These are phyloP conservation scores for Otis tarda DNA, from an alignment of 2,113 vertebrate genomes.

Conservation along the genomic window DNA sequence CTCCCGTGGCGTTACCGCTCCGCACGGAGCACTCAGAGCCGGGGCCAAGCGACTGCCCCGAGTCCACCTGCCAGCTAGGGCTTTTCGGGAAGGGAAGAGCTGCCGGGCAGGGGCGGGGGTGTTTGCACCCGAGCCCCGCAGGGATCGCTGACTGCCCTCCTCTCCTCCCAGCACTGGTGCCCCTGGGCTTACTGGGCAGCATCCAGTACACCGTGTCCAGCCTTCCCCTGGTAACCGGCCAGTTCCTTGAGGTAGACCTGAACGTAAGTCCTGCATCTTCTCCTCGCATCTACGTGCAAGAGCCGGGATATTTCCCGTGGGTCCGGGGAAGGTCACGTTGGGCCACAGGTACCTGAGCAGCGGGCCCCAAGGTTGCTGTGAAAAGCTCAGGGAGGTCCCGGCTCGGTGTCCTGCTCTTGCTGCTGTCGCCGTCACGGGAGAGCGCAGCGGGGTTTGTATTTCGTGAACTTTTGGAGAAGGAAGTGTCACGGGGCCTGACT, in stretches of 20 bases:
- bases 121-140: fast-evolving
- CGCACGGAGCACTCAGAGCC: neutral
- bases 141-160: fast-evolving
- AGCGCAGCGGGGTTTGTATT: neutral
- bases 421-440: neutral
- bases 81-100: neutral
- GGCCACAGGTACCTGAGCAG: fast-evolving
- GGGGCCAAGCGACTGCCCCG: neutral
- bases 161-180: slow-evolving; percentile 58
- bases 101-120: fast-evolving
- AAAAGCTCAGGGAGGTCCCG: neutral
- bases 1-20: neutral
- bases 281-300: fast-evolving
- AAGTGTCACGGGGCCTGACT: neutral
- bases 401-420: neutral
- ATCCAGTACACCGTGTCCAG: slow-evolving; percentile 63
- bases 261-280: slow-evolving; percentile 33
- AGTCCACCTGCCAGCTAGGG: neutral
- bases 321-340: neutral
- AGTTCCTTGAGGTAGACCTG: slow-evolving; percentile 64
- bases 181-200: slow-evolving; percentile 65
- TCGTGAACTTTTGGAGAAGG: neutral
- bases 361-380: neutral
- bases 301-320: neutral
- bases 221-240: slow-evolving; percentile 54